phyloP scores from a whole-genome alignment of 2,888 invertebrate species.

The Leptinotarsa haldemani region DNA sequence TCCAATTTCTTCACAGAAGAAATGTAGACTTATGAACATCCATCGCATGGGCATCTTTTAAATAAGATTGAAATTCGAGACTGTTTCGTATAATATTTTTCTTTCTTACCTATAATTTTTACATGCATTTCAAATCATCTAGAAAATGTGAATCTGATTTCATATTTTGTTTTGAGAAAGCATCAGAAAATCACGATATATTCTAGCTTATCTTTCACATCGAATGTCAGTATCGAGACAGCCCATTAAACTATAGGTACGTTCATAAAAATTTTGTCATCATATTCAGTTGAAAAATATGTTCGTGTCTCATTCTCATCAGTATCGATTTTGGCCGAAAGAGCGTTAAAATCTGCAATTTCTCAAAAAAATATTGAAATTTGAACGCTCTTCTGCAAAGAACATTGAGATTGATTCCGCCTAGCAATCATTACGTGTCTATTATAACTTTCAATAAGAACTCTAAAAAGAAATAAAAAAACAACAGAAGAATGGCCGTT shows the following conservation, averaged over 20 bases:
- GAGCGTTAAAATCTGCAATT: background rate
- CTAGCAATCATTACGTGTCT: slow-evolving; percentile 37
- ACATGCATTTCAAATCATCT: no score
- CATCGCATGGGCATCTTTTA: background rate
- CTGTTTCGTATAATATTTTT: no score
- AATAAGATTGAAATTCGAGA: background rate
- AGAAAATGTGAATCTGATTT: no score
- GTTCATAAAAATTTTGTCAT: background rate
- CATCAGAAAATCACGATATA: no score
- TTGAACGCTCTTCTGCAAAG: background rate
- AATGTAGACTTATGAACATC: background rate
- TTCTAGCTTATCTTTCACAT: no score
- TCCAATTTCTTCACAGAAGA: slow-evolving; percentile 17
- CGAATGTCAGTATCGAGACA: no score
- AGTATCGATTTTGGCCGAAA: background rate
- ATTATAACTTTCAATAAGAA: slow-evolving; percentile 63
- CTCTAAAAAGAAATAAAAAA: slow-evolving; percentile 63
- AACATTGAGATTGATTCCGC: slow-evolving; percentile 11
- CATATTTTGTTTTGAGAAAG: no score
- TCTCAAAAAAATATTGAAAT: background rate
- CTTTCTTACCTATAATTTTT: no score
- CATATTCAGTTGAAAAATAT: slow-evolving; percentile 3
- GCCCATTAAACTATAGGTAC: background rate
- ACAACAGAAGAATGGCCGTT: slow-evolving; percentile 67
- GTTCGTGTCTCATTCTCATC: background rate